Percentiles rank a stretch among this genome's conserved stretches.
These are phyloP conservation scores for Centropristis striata DNA, from an alignment of 2,113 vertebrate genomes.

Conservation along the genomic window DNA sequence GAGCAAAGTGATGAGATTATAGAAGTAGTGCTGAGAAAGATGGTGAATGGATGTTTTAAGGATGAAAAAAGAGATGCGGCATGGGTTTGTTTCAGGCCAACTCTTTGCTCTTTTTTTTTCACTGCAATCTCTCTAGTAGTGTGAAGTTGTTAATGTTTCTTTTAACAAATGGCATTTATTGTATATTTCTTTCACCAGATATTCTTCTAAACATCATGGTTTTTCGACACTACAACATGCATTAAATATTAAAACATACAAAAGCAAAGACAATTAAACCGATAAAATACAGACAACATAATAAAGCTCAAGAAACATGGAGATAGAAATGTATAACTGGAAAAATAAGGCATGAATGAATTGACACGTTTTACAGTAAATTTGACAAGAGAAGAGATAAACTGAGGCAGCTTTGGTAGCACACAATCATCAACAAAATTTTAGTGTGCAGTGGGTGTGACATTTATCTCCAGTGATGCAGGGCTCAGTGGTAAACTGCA, in stretches of 20 bases:
- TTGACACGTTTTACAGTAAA: neutral
- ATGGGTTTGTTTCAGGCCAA: neutral
- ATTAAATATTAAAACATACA: neutral
- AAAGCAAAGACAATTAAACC: neutral
- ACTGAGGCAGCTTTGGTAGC: too few species aligned
- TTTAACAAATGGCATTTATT: too few species aligned
- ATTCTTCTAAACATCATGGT: too few species aligned
- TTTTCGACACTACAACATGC: neutral
- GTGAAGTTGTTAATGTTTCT: neutral
- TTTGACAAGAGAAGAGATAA: neutral
- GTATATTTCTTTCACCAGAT: too few species aligned
- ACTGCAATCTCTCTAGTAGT: neutral
- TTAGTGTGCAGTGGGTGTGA: neutral
- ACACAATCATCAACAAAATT: neutral
- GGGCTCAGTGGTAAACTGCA: neutral
- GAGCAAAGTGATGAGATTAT: conserved; percentile 24
- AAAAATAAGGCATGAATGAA: neutral
- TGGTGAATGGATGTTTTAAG: neutral
- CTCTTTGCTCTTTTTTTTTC: neutral
- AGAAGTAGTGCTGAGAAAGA: neutral
- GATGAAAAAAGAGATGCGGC: neutral
- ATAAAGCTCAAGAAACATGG: neutral
- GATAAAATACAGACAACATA: neutral
- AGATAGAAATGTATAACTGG: too few species aligned
- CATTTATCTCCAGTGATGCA: neutral